Evolutionary conservation across 2,113 vertebrate genomes (phyloP).

Genomic region (Psettodes erumei): DNA sequence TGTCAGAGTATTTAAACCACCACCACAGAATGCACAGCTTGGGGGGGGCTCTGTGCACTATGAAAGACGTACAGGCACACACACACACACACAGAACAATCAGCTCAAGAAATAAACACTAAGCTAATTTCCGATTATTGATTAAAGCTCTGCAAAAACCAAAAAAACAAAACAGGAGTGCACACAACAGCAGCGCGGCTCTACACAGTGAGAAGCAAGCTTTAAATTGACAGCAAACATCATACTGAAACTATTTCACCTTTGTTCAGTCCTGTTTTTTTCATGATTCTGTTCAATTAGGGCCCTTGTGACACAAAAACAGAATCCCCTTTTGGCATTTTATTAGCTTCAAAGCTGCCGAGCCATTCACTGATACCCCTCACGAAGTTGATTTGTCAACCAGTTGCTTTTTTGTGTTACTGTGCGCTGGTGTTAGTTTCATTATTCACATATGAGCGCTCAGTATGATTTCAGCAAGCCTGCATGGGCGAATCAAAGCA

Average conservation of each 20-base stretch:
- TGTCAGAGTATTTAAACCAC: constrained; percentile 51
- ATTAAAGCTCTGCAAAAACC: constrained; percentile 28
- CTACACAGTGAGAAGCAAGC: constrained; percentile 9
- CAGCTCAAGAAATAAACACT: constrained; percentile 33
- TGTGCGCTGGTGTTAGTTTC: constrained; percentile 53
- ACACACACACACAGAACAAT: constrained; percentile 16
- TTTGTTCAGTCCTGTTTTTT: constrained; percentile 53
- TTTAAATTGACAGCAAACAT: constrained; percentile 40
- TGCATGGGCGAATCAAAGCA: constrained; percentile 58
- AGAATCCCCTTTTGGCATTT: constrained; percentile 51
- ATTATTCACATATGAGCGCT: constrained; percentile 54
- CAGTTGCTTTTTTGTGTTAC: constrained; percentile 51
- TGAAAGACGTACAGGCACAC: constrained; percentile 6
- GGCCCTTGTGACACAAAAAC: constrained; percentile 61
- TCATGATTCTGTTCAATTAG: constrained; percentile 54
- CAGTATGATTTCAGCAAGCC: constrained; percentile 40
- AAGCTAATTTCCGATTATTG: constrained; percentile 43
- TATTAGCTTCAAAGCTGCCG: constrained; percentile 63
- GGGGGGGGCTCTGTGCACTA: constrained; percentile 44
- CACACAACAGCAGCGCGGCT: background rate
- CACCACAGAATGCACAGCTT: constrained; percentile 31
- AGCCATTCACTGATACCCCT: constrained; percentile 55
- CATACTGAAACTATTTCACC: constrained; percentile 38
- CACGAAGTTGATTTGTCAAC: constrained; percentile 60
- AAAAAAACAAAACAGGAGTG: background rate